Percentiles rank a stretch among this genome's conserved stretches.
phyloP scores from a whole-genome alignment of 1,140 invertebrate species.

The Parasteatoda tepidariorum region DNA sequence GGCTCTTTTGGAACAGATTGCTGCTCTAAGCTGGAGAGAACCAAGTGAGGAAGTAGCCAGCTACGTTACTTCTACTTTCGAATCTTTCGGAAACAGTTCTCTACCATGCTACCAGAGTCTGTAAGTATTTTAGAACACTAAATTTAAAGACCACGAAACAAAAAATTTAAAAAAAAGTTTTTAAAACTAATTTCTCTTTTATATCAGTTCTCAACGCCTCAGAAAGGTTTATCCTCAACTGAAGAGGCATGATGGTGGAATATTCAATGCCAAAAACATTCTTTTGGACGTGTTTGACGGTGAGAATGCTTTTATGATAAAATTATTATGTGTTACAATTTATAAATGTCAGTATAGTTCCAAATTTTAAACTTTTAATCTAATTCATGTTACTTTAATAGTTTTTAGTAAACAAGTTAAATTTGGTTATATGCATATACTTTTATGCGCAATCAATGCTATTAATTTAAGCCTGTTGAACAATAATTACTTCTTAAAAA shows the following conservation, averaged over 20 bases:
- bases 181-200: background rate
- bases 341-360: background rate
- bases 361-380: background rate
- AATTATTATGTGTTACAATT: background rate
- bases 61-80: conserved; percentile 48
- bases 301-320: background rate
- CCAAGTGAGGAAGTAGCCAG: conserved; percentile 59
- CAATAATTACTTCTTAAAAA: no score
- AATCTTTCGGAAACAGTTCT: conserved; percentile 54
- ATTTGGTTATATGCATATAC: no score
- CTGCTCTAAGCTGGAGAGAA: conserved; percentile 53
- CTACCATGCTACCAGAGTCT: conserved; percentile 40
- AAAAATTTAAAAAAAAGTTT: background rate
- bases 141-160: background rate
- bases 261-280: conserved; percentile 14
- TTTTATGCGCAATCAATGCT: no score
- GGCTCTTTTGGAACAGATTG: conserved; percentile 60
- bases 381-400: background rate
- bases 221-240: conserved; percentile 14
- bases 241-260: background rate
- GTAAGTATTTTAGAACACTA: background rate
- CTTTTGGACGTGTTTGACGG: background rate
- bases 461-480: no score
- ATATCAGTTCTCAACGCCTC: conserved; percentile 15
- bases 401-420: background rate